Base-by-base conservation (phyloP, 2,797 vertebrate genomes). In the Eupleurogrammus muticus region DNA sequence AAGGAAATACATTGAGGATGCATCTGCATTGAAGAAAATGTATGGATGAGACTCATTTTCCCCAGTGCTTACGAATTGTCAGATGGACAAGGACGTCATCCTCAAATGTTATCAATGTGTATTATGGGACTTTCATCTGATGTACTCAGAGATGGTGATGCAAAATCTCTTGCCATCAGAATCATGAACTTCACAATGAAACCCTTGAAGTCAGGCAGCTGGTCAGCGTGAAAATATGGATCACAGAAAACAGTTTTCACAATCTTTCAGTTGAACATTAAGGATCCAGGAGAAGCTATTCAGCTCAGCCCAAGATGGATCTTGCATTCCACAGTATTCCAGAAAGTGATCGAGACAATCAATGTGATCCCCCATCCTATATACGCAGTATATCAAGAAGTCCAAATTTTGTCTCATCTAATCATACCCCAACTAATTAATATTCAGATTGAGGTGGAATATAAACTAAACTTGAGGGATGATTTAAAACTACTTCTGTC, bases 141-240 rank as follows among this genome's bases (percentile, higher is more conserved):
- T 40, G 89, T 77, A 34, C 89, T 69, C 60, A 95, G 77, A 50
- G 95, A 95, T 1, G 94, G 94, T 0, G 92, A 93, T 14, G 95
- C 91, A 57, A 96, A 96, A 82, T 96, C 95, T 79, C 82, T 89
- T 0, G 95, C 93, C 95, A 96, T 95, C 58, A 79, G 21, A 63
- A 95, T 91, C 94, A 95, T 95, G 87, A 96, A 95, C 58, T 93
- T 94, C 28, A 95, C 84, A 12, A 96, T 90, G 56, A 96, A 95
- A 9, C 51, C 70, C 62, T 94, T 95, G 73, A 96, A 96, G 47
- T 93, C 94, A 13, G 53, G 65, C 24, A 96, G 84, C 19, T 89
- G 83, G 14, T 77, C 55, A 0, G 77, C 89, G 11, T 92, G 87
- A 80, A 91, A 92, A 2, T 77, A 52, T 7, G 86, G 89, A 79